Evolutionary conservation across 2,888 invertebrate genomes (phyloP).

Genomic region (Brenthis ino): DNA sequence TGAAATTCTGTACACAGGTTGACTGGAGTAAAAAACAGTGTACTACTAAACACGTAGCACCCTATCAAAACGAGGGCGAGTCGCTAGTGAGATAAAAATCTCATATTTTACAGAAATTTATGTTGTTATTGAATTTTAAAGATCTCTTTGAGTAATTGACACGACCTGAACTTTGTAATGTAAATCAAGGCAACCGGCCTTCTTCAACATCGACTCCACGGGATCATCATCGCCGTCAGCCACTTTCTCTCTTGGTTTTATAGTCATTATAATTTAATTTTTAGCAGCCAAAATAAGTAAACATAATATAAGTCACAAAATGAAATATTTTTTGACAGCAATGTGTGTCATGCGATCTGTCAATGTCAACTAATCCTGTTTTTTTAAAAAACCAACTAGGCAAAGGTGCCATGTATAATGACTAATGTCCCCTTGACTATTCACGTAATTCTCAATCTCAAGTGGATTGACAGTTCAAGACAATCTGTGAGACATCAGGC

Average conservation of each 20-base stretch:
- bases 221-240: constrained; percentile 88
- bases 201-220: constrained; percentile 93
- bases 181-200: constrained; percentile 93
- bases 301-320: not conserved
- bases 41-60: too few relatives aligned
- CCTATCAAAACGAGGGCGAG: too few relatives aligned
- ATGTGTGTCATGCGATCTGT: not conserved
- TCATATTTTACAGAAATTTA: too few relatives aligned
- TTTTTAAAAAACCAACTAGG: not conserved
- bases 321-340: constrained; percentile 2
- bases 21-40: too few relatives aligned
- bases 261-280: constrained; percentile 58
- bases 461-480: too few relatives aligned
- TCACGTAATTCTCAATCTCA: not conserved
- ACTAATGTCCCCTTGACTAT: not conserved
- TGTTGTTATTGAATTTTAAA: too few relatives aligned
- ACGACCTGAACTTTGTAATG: constrained; percentile 94
- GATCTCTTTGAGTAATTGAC: not conserved
- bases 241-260: constrained; percentile 61
- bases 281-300: constrained; percentile 1
- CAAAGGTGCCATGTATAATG: too few relatives aligned
- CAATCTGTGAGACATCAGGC: too few relatives aligned
- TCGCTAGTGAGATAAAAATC: too few relatives aligned
- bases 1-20: too few relatives aligned
- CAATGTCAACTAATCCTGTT: not conserved